Conservation (phyloP, 2,888 invertebrate species). For the Microchrysa polita region DNA sequence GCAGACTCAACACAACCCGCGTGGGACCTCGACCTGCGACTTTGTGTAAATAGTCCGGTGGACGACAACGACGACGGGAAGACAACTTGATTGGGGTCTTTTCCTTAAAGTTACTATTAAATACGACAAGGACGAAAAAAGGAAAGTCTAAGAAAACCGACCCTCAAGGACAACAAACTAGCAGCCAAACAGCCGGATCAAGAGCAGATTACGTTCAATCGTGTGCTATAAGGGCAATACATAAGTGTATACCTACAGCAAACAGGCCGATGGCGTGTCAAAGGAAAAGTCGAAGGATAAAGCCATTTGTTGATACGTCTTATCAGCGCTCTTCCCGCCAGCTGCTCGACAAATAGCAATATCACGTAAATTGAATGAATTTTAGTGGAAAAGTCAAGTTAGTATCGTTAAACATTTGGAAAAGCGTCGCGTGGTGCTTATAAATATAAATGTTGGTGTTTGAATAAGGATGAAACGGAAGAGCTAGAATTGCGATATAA, state of each 20-base stretch:
- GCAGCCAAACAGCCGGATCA: no score
- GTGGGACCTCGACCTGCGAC: not conserved
- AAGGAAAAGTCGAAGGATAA: not conserved
- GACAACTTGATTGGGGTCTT: not conserved
- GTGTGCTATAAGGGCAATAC: constrained; percentile 1
- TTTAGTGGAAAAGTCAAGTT: not conserved
- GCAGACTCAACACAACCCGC: not conserved
- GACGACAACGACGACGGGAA: no score
- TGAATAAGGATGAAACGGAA: not conserved
- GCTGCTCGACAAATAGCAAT: not conserved
- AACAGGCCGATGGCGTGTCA: not conserved
- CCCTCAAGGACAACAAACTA: not conserved
- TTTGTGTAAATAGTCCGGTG: not conserved
- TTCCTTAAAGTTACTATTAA: not conserved
- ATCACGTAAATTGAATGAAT: constrained; percentile 6
- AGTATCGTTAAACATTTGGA: not conserved
- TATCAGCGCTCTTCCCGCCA: not conserved
- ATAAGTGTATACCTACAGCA: no score
- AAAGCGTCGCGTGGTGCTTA: not conserved
- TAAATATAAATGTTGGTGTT: not conserved
- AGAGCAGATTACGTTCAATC: not conserved
- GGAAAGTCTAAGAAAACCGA: no score
- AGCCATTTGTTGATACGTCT: not conserved
- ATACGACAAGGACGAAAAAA: not conserved
- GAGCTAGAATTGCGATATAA: not conserved